Conservation (phyloP, 2,797 vertebrate species). For the Acrossocheilus wenchowensis region DNA sequence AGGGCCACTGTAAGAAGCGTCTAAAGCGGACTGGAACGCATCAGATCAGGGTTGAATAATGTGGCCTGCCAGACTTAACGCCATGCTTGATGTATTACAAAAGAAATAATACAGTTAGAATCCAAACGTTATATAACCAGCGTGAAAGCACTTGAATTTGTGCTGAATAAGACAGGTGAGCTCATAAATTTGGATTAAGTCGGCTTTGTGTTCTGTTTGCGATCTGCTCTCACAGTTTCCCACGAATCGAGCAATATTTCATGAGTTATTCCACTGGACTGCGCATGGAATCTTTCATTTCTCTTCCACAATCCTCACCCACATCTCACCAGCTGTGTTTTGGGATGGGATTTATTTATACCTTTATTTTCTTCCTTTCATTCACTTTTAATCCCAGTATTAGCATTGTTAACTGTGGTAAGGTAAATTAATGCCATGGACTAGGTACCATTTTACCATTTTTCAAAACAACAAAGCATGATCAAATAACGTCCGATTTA, state of each 20-base stretch:
- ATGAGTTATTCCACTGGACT: background rate
- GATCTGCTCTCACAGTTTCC: conserved; percentile 16
- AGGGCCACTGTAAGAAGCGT: background rate
- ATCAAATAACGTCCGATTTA: background rate
- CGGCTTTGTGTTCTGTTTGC: background rate
- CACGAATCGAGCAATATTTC: conserved; percentile 14
- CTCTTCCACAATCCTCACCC: background rate
- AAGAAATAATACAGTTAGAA: background rate
- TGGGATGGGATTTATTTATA: background rate
- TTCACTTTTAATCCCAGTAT: background rate
- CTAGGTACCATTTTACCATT: background rate
- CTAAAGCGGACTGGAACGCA: background rate
- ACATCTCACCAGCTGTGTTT: background rate
- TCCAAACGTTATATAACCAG: background rate
- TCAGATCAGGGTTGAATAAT: background rate
- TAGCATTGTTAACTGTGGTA: background rate
- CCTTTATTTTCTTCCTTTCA: background rate
- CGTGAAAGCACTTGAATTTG: background rate
- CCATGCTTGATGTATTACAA: background rate
- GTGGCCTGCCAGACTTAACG: background rate
- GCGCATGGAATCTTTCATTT: background rate
- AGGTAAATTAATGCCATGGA: background rate
- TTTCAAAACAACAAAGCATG: background rate
- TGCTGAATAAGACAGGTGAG: conserved; percentile 17
- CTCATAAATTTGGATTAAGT: conserved; percentile 15